phyloP scores from a whole-genome alignment of 2,888 invertebrate species.

The Smittia sp. region DNA sequence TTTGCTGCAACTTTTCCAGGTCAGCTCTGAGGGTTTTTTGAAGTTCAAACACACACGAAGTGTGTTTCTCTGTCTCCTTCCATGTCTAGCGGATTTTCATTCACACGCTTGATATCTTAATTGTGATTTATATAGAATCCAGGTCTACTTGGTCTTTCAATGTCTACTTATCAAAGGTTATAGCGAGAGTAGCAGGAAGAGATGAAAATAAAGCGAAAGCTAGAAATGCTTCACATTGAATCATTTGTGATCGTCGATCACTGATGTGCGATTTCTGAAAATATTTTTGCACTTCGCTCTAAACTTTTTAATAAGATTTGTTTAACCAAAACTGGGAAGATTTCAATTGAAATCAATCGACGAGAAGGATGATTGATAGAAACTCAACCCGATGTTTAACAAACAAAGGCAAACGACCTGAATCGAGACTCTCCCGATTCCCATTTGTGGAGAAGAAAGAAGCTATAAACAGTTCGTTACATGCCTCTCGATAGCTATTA shows the following conservation, averaged over 20 bases:
- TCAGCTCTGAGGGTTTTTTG: too few relatives aligned
- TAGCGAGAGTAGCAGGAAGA: too few relatives aligned
- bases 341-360: slow-evolving; percentile 13
- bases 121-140: neutral
- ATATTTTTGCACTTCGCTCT: neutral
- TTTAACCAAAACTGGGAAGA: neutral
- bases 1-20: neutral
- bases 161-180: neutral
- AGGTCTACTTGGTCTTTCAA: neutral
- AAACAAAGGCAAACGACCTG: slow-evolving; percentile 25
- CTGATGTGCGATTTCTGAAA: too few relatives aligned
- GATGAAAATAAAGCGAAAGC: too few relatives aligned
- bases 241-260: too few relatives aligned
- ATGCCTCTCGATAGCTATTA: slow-evolving; percentile 35
- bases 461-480: slow-evolving; percentile 24
- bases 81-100: neutral
- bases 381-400: slow-evolving; percentile 34
- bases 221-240: too few relatives aligned
- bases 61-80: too few relatives aligned
- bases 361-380: neutral
- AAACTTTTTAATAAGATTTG: neutral
- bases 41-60: neutral
- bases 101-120: slow-evolving; percentile 1
- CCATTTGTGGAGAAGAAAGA: slow-evolving; percentile 18
- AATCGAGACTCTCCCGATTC: slow-evolving; percentile 8